phyloP scores from a whole-genome alignment of 2,888 invertebrate species.

The Chymomyza amoena region DNA sequence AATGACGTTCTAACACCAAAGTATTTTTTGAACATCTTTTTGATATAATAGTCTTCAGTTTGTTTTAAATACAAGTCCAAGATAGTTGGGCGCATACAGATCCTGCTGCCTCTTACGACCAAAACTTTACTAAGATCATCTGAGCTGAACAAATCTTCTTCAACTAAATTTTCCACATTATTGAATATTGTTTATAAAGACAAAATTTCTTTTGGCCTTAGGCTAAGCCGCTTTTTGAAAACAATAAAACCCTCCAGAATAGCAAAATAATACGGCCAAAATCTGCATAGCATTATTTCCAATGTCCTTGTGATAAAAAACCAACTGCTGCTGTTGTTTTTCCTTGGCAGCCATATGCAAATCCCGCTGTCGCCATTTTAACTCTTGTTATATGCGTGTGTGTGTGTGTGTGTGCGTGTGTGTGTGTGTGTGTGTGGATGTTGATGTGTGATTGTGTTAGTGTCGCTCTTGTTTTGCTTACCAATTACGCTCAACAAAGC shows the following conservation, averaged over 20 bases:
- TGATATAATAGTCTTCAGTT: too few relatives aligned
- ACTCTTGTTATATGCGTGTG: neutral
- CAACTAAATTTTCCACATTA: neutral
- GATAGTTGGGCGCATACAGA: too few relatives aligned
- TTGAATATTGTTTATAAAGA: neutral
- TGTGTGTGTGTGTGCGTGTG: too few relatives aligned
- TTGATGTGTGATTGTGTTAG: neutral
- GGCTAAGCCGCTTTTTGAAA: neutral
- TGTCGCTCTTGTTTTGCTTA: constrained; percentile 28
- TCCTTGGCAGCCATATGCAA: neutral
- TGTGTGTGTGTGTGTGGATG: constrained; percentile 4
- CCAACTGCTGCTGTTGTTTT: neutral
- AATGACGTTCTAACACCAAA: too few relatives aligned
- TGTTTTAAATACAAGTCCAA: too few relatives aligned
- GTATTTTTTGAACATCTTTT: too few relatives aligned
- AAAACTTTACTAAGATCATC: neutral
- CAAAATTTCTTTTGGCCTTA: neutral
- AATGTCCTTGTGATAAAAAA: neutral
- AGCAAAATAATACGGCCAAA: neutral
- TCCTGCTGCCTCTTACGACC: neutral
- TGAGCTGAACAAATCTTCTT: neutral
- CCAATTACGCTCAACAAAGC: constrained; percentile 56
- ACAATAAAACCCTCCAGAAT: neutral
- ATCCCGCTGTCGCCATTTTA: neutral
- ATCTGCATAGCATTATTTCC: neutral